Conservation (phyloP, 2,888 invertebrate species). For the Autographa gamma region DNA sequence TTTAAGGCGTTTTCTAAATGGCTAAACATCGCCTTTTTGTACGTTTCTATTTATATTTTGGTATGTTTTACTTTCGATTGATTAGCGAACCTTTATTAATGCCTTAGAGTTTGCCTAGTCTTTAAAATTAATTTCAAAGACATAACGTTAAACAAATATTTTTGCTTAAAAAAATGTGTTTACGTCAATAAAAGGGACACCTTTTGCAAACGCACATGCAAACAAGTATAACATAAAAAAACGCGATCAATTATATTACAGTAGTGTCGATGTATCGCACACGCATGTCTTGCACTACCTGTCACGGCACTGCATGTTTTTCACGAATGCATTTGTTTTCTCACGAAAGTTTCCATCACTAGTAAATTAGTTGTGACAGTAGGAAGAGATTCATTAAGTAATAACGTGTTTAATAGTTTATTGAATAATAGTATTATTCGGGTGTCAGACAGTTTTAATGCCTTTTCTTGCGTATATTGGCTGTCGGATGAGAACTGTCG, state of each 20-base stretch:
- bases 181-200: no score
- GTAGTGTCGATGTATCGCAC: conserved; percentile 9
- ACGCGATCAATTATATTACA: background rate
- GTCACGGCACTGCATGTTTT: conserved; percentile 29
- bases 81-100: no score
- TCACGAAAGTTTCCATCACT: background rate
- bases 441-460: background rate
- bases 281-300: conserved; percentile 20
- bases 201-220: no score
- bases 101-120: no score
- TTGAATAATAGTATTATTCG: background rate
- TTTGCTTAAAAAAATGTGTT: no score
- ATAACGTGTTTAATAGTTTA: background rate
- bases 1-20: no score
- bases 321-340: background rate
- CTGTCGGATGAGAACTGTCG: no score
- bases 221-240: background rate
- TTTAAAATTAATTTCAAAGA: no score
- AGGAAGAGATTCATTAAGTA: background rate
- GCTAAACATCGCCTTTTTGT: no score
- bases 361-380: conserved; percentile 1
- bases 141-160: no score
- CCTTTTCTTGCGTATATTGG: background rate
- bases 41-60: no score
- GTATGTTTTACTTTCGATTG: no score